Evolutionary conservation across 2,113 vertebrate species (phyloP).

Genomic region (Rhineura floridana): DNA sequence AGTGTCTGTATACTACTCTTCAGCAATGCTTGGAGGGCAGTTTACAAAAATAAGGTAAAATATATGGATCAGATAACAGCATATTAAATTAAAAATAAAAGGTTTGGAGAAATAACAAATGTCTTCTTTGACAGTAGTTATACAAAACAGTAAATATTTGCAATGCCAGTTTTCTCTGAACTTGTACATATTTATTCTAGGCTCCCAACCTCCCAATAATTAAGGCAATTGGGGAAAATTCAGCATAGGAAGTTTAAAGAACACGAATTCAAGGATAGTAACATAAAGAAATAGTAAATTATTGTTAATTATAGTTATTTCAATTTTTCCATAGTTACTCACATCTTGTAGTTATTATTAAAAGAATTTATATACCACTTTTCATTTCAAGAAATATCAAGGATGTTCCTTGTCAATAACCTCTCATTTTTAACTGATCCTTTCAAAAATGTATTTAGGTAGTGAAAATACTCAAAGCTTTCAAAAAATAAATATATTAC

Average conservation of each 20-base stretch:
- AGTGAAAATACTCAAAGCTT: slow-evolving; percentile 74
- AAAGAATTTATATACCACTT: no score
- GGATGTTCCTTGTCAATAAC: slow-evolving; percentile 4
- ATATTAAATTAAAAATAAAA: no score
- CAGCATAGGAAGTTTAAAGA: neutral
- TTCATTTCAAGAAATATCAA: slow-evolving; percentile 75
- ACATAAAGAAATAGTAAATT: slow-evolving; percentile 25
- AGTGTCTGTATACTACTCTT: no score
- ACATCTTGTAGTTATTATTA: no score
- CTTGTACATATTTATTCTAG: neutral
- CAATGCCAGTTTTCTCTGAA: neutral
- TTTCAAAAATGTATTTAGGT: slow-evolving; percentile 80
- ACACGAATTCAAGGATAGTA: neutral
- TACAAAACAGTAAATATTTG: no score
- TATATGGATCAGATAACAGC: no score
- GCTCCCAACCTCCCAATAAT: neutral
- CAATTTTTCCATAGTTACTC: no score
- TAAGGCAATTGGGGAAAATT: neutral
- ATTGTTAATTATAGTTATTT: no score
- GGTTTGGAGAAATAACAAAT: no score
- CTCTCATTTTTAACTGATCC: slow-evolving; percentile 74
- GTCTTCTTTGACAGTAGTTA: no score
- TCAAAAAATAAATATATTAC: slow-evolving; percentile 67
- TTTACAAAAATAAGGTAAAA: no score
- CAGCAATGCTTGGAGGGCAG: no score